Evolutionary conservation across 1,140 invertebrate species (phyloP), one percentile per base, ranked within the genome.

Genomic region (Globodera rostochiensis): DNA sequence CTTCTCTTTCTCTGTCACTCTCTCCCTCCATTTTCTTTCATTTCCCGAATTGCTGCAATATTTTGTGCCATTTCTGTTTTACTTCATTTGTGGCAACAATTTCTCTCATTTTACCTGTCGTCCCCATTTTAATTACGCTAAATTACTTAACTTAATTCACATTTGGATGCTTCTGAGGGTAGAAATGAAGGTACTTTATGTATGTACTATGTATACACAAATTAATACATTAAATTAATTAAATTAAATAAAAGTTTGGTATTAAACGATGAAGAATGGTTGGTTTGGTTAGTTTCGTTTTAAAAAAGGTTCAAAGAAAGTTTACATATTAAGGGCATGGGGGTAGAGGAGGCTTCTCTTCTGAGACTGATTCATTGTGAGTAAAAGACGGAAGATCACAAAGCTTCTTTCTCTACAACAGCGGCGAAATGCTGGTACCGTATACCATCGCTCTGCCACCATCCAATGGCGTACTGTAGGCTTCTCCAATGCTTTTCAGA

Each of bases 1-100:
- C 36, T 19, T 19, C 50, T 19, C 13, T 73, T 6, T 73, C 19
- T 73, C 50, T 13, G 6, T 73, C 11, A 6, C 19, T 73, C 19
- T 73, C 71, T 73, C 5, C n/a, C 19, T 73, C 19, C 50, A 3
- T 3, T 73, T 73, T 19, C n/a, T 21, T 13, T 19, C 6, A 73
- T 73, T 73, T 67, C n/a, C 21, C 21, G n/a, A 67, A 25, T 25
- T 67, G n/a, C n/a, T 67, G 21, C 21, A 67, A n/a, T 67, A 67
- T n/a, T 73, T 73, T 49, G 50, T 73, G 46, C 50, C 46, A 49
- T 73, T 73, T 73, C n/a, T 73, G 6, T 73, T 73, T 13, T 73
- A 13, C 71, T 19, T 73, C 4, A 19, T 19, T 73, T 6, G 71
- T 53, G 50, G 69, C 36, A 45, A 45, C 47, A 49, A 19, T 73